Evolutionary conservation across 2,113 vertebrate species (phyloP).

Genomic region (Lycaon pictus): DNA sequence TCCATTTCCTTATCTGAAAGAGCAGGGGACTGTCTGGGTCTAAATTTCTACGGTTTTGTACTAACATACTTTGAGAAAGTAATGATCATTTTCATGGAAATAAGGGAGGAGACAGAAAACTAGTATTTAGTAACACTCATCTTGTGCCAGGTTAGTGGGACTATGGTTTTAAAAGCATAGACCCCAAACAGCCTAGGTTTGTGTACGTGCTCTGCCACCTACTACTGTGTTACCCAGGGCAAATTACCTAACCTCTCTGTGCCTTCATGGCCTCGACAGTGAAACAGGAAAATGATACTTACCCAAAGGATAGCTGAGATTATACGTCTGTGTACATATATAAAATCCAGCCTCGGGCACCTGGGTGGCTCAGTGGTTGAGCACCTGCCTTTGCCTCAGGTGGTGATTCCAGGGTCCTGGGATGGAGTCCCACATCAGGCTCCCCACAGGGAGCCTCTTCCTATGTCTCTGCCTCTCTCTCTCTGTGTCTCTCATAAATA

Average conservation of each 20-base stretch:
- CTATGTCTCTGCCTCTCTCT: too few species aligned
- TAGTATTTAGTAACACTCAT: not conserved
- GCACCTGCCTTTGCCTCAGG: too few species aligned
- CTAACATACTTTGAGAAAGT: constrained; percentile 14
- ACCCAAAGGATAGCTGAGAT: not conserved
- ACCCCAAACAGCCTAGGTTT: not conserved
- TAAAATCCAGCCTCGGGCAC: too few species aligned
- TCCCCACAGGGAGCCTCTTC: too few species aligned
- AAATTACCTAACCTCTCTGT: constrained; percentile 61
- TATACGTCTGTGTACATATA: not conserved
- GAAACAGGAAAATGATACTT: not conserved
- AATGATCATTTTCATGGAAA: not conserved
- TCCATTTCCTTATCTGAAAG: constrained; percentile 25
- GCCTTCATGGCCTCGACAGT: not conserved
- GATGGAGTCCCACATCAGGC: too few species aligned
- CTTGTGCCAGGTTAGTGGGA: not conserved
- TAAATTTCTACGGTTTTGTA: constrained; percentile 18
- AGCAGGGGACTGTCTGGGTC: not conserved
- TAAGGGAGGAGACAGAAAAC: constrained; percentile 1
- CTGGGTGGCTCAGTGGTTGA: too few species aligned
- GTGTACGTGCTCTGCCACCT: not conserved
- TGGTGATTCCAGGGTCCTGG: too few species aligned
- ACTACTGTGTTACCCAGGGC: constrained; percentile 28
- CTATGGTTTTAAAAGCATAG: constrained; percentile 3
- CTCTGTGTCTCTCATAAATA: too few species aligned